These are phyloP conservation scores for Drosophila truncata DNA, from an alignment of 1,140 invertebrate genomes.

Conservation along the genomic window DNA sequence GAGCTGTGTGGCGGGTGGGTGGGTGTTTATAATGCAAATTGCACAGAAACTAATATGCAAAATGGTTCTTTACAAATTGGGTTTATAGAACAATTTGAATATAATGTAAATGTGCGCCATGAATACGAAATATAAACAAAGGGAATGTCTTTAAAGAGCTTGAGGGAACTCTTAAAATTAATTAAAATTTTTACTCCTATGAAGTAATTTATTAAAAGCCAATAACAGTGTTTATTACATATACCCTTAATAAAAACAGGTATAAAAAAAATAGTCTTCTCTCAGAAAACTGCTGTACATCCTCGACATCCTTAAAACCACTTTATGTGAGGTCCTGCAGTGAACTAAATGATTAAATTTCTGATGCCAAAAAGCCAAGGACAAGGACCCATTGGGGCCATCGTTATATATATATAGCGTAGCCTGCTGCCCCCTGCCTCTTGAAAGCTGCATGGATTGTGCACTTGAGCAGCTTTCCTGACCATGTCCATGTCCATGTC, in stretches of 20 bases:
- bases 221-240: neutral
- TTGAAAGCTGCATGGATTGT: slow-evolving; percentile 19
- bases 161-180: neutral
- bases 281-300: neutral
- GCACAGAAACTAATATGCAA: slow-evolving; percentile 8
- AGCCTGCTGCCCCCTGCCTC: neutral
- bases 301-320: slow-evolving; percentile 18
- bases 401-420: slow-evolving; percentile 16
- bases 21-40: slow-evolving; percentile 31
- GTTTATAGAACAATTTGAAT: neutral
- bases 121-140: neutral
- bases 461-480: slow-evolving; percentile 29
- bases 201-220: neutral
- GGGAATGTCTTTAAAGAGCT: neutral
- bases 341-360: slow-evolving; percentile 32
- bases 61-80: slow-evolving; percentile 11
- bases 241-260: neutral
- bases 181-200: too few species aligned
- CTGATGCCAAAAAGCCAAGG: slow-evolving; percentile 36
- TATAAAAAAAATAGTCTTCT: neutral
- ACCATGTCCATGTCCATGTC: slow-evolving; percentile 27
- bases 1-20: too few species aligned
- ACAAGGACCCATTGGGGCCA: slow-evolving; percentile 19
- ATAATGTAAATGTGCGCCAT: neutral
- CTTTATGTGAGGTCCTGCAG: slow-evolving; percentile 6